Evolutionary conservation across 1,140 invertebrate genomes (phyloP).

Genomic region (Galendromus occidentalis): DNA sequence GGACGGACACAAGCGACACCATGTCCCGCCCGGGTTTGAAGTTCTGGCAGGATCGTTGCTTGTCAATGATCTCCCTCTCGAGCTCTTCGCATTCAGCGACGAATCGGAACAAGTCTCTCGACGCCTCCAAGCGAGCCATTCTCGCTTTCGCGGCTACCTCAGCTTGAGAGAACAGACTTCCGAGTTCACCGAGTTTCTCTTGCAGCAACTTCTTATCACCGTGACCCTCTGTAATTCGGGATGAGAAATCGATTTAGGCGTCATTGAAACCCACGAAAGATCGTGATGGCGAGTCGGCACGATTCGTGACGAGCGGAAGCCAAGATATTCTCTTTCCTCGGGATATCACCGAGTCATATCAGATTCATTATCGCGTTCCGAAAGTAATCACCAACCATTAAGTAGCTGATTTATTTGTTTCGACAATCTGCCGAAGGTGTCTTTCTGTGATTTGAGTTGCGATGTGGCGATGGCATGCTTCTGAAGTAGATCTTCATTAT

Average conservation of each 20-base stretch:
- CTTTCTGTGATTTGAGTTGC: slow-evolving; percentile 57
- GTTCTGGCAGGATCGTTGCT: slow-evolving; percentile 68
- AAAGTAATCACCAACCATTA: slow-evolving; percentile 15
- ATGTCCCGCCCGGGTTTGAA: slow-evolving; percentile 83
- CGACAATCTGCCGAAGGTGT: slow-evolving; percentile 52
- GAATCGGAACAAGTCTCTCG: slow-evolving; percentile 81
- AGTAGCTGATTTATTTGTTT: slow-evolving; percentile 37
- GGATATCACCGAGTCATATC: neutral
- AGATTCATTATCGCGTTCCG: neutral
- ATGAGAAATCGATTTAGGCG: slow-evolving; percentile 17
- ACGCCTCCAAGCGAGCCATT: slow-evolving; percentile 62
- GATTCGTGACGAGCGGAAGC: slow-evolving; percentile 8
- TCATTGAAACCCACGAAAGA: too few species aligned
- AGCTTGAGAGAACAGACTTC: slow-evolving; percentile 43
- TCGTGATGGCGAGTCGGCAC: too few species aligned
- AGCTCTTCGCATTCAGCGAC: slow-evolving; percentile 77
- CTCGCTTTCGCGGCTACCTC: slow-evolving; percentile 46
- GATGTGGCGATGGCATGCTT: slow-evolving; percentile 77
- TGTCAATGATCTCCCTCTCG: slow-evolving; percentile 78
- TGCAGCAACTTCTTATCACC: slow-evolving; percentile 37
- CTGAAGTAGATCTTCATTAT: slow-evolving; percentile 77
- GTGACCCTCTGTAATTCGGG: slow-evolving; percentile 31
- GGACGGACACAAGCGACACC: slow-evolving; percentile 59
- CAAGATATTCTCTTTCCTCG: neutral
- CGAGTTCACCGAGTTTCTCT: slow-evolving; percentile 45